phyloP scores from a whole-genome alignment of 2,797 vertebrate genomes.

The Sebastes ruberrimus region DNA sequence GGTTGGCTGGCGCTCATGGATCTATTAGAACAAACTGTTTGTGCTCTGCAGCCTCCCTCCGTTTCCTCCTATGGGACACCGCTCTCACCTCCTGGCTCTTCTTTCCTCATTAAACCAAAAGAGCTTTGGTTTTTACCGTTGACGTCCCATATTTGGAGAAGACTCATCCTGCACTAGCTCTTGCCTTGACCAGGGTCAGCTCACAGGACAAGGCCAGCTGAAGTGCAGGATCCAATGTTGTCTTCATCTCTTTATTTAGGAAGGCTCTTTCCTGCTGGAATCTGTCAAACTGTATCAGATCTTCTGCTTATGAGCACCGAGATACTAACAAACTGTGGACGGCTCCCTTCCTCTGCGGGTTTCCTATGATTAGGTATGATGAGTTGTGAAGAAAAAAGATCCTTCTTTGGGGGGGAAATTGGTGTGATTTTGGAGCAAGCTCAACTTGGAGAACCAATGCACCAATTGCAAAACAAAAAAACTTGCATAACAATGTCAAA shows the following conservation, averaged over 20 bases:
- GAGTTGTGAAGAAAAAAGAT: background rate
- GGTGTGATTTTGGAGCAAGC: background rate
- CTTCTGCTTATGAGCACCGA: background rate
- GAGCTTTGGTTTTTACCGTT: constrained; percentile 4
- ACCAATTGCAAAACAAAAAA: background rate
- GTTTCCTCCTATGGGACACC: constrained; percentile 25
- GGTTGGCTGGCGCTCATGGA: constrained; percentile 12
- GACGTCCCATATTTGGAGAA: constrained; percentile 40
- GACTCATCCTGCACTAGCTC: constrained; percentile 9
- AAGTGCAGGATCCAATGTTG: background rate
- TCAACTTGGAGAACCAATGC: background rate
- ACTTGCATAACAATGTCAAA: background rate
- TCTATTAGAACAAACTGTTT: constrained; percentile 32
- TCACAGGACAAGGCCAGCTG: background rate
- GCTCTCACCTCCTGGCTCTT: constrained; percentile 13
- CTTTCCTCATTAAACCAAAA: constrained; percentile 22
- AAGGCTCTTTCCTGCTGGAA: constrained; percentile 7
- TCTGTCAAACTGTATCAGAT: constrained; percentile 1
- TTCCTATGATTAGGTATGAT: background rate
- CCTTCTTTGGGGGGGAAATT: background rate
- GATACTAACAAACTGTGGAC: background rate
- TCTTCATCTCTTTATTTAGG: constrained; percentile 14
- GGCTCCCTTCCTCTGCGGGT: background rate
- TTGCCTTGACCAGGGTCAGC: constrained; percentile 11
- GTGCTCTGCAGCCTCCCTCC: background rate